These are phyloP conservation scores for Dryobates pubescens DNA, from an alignment of 2,797 vertebrate genomes.

Conservation along the genomic window DNA sequence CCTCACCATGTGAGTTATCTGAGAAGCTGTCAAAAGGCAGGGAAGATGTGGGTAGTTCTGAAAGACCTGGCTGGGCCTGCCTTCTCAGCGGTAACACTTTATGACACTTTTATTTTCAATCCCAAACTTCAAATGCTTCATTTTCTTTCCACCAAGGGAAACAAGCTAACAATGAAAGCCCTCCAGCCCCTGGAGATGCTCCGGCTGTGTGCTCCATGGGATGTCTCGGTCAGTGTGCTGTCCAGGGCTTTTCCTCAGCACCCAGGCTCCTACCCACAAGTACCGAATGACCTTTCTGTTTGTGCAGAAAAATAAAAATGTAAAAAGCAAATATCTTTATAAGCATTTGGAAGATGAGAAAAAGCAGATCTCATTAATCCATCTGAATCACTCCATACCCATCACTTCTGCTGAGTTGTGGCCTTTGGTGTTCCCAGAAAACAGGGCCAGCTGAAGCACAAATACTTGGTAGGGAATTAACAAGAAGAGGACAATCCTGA, in stretches of 20 bases:
- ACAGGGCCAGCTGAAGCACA: neutral
- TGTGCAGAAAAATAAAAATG: neutral
- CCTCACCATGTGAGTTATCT: conserved; percentile 73
- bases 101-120: conserved; percentile 73
- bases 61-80: conserved; percentile 68
- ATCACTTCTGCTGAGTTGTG: neutral
- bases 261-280: neutral
- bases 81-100: conserved; percentile 73
- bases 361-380: neutral
- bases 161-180: neutral
- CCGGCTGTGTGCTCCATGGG: neutral
- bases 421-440: neutral
- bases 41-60: conserved; percentile 74
- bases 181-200: neutral
- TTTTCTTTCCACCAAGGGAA: conserved; percentile 17
- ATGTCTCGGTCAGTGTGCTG: neutral
- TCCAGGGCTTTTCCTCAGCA: neutral
- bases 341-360: neutral
- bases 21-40: conserved; percentile 78
- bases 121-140: conserved; percentile 65
- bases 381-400: neutral
- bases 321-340: neutral
- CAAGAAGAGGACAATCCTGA: neutral
- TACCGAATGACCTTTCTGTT: neutral
- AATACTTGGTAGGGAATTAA: neutral